Conservation (phyloP, 2,797 vertebrate genomes). For the Echiichthys vipera region DNA sequence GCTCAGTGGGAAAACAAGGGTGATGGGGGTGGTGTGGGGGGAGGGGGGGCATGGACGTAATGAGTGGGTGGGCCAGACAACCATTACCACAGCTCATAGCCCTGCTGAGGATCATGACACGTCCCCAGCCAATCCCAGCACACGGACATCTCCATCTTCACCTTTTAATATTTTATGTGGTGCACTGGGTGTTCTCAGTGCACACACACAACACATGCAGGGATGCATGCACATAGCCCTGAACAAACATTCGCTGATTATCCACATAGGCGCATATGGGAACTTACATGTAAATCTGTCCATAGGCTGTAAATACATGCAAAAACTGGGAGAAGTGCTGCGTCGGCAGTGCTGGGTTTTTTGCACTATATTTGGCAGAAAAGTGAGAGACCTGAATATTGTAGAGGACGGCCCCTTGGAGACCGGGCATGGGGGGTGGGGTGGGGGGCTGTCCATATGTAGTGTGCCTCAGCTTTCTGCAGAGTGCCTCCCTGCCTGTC, state of each 20-base stretch:
- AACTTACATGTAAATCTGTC: conserved; percentile 59
- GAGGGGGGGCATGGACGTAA: conserved; percentile 69
- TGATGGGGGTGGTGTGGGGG: conserved; percentile 24
- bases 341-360: conserved; percentile 28
- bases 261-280: conserved; percentile 15
- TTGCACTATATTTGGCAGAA: conserved; percentile 52
- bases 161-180: conserved; percentile 93
- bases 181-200: conserved; percentile 83
- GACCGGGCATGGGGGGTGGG: conserved; percentile 24
- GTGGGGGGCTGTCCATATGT: conserved; percentile 36
- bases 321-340: conserved; percentile 42
- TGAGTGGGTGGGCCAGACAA: conserved; percentile 78
- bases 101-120: conserved; percentile 88
- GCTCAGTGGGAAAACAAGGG: conserved; percentile 75
- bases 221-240: conserved; percentile 6
- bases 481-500: conserved; percentile 55
- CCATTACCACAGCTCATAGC: conserved; percentile 77
- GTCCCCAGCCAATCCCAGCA: conserved; percentile 90
- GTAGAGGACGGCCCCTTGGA: conserved; percentile 60
- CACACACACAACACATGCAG: conserved; percentile 23
- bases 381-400: conserved; percentile 64
- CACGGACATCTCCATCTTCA: conserved; percentile 93
- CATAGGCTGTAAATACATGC: conserved; percentile 47
- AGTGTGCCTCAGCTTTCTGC: conserved; percentile 56
- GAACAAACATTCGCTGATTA: conserved; percentile 26